Percentiles rank a stretch among this genome's conserved stretches.
phyloP scores from a whole-genome alignment of 1,140 invertebrate genomes.

The Trichomalopsis sarcophagae region DNA sequence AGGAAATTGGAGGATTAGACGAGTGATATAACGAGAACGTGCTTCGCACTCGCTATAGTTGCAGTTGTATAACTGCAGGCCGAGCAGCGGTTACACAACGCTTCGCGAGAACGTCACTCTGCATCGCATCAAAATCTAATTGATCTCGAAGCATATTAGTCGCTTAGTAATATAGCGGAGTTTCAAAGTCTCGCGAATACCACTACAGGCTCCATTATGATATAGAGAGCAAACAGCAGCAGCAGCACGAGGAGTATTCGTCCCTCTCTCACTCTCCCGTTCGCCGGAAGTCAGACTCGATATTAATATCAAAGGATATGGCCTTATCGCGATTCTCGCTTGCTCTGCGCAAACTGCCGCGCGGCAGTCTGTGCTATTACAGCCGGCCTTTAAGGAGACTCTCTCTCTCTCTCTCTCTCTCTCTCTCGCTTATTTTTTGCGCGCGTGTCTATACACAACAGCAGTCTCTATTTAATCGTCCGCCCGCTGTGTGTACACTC shows the following conservation, averaged over 20 bases:
- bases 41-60: not conserved
- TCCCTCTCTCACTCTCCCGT: not conserved
- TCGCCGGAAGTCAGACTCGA: conserved; percentile 61
- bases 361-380: not conserved
- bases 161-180: too few relatives aligned
- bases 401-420: not conserved
- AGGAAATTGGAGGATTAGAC: too few relatives aligned
- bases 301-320: conserved; percentile 69
- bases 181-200: too few relatives aligned
- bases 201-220: too few relatives aligned
- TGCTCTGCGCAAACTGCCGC: conserved; percentile 1
- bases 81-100: not conserved
- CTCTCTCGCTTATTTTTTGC: too few relatives aligned
- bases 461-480: not conserved
- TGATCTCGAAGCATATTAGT: too few relatives aligned
- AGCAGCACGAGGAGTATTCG: too few relatives aligned
- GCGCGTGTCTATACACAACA: too few relatives aligned
- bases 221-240: too few relatives aligned
- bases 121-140: not conserved
- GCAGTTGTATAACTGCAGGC: not conserved
- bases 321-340: conserved; percentile 60
- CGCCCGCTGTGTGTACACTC: not conserved
- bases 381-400: not conserved
- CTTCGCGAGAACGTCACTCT: not conserved
- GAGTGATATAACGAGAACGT: too few relatives aligned